Base-by-base conservation (phyloP, 2,888 invertebrate species). In the Dusona sp. region DNA sequence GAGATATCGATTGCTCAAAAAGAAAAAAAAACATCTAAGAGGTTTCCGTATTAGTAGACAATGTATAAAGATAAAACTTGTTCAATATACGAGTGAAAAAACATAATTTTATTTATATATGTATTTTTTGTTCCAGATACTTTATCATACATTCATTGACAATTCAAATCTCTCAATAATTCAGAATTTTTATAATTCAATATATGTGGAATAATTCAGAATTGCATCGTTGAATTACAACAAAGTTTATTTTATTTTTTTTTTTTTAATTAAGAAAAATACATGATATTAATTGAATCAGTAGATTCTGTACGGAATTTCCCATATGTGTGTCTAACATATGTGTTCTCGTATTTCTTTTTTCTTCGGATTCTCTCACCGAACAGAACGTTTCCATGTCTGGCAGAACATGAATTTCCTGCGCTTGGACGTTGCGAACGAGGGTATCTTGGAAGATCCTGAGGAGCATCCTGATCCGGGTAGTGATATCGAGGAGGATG, bases 361-460 rank as follows among this genome's bases (percentile, higher is more conserved):
- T 57, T 54, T 51, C 51, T 61, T 61, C 29, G 57, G 57, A 25
- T 54, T 42, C 54, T 9, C 54, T 51, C 67, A 38, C 29, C 78
- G 51, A 57, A 54, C 90, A 92, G 93, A 91, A 64, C 92, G 93
- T 80, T 95, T 94, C 88, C 91, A 91, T 2, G 94, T 95, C 36
- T 94, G 94, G 80, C 95, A 95, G 89, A 95, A 94, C 87, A 92
- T 95, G 75, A 94, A 94, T 68, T 88, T 90, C 79, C 92, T 94
- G 74, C 91, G 91, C 82, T 90, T 94, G 85, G 92, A 93, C 57
- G 57, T 61, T 78, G 48, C 77, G 85, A 70, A 75, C 42, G 57
- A 74, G 42, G 75, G 61, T 65, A 79, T 38, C 13, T 36, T 22
- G 29, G 82, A 74, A 13, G 82, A 51, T 70, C 57, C 45, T 33